phyloP scores from a whole-genome alignment of 2,797 vertebrate genomes.

The Natrix natrix region DNA sequence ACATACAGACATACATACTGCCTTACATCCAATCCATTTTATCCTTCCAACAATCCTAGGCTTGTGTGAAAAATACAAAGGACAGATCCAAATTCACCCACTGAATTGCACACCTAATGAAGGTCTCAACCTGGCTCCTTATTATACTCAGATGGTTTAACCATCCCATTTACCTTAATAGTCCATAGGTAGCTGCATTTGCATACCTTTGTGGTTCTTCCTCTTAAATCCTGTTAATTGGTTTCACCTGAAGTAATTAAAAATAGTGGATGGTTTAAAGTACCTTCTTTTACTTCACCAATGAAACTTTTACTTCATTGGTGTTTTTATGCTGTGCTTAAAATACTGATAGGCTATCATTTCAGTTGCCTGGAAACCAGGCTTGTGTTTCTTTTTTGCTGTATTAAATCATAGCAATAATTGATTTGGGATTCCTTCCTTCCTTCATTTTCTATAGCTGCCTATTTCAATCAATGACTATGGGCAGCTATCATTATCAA shows the following conservation, averaged over 20 bases:
- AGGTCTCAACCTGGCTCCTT: background rate
- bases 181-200: background rate
- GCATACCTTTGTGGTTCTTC: background rate
- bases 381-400: background rate
- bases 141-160: background rate
- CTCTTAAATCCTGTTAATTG: background rate
- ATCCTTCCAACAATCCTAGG: background rate
- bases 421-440: background rate
- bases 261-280: background rate
- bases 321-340: background rate
- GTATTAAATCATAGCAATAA: background rate
- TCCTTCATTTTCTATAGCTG: background rate
- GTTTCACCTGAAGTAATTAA: background rate
- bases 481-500: background rate
- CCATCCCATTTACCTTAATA: background rate
- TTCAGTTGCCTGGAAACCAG: background rate
- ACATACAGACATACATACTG: too few relatives aligned
- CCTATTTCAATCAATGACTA: background rate
- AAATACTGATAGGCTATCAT: constrained; percentile 12
- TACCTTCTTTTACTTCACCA: background rate
- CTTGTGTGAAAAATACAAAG: background rate
- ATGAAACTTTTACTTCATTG: background rate
- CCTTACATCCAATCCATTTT: background rate
- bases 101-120: background rate
- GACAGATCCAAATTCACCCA: background rate